Conservation (phyloP, 2,113 vertebrate species). For the Okapia johnstoni region DNA sequence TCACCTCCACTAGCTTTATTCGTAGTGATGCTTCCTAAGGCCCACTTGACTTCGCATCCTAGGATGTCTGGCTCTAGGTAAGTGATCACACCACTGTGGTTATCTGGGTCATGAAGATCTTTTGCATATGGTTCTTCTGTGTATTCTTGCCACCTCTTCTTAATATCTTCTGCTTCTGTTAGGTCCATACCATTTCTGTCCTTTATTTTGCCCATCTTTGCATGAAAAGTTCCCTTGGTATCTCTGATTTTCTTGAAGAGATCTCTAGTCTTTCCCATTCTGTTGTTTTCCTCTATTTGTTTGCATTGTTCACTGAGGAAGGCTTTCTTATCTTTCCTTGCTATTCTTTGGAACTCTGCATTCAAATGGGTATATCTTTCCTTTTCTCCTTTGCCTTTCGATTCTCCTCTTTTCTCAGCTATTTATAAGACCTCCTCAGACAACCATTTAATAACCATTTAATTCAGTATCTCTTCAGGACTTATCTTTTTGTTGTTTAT, state of each 20-base stretch:
- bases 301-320: neutral
- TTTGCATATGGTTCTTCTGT: neutral
- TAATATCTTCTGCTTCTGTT: neutral
- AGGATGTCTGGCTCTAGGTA: neutral
- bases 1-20: neutral
- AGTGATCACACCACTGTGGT: neutral
- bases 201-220: neutral
- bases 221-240: neutral
- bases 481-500: conserved; percentile 61
- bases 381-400: neutral
- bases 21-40: neutral
- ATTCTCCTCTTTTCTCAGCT: neutral
- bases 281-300: neutral
- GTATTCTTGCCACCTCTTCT: neutral
- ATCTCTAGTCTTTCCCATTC: neutral
- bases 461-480: conserved; percentile 20
- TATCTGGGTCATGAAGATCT: neutral
- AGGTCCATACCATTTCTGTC: neutral
- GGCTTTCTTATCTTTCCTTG: neutral
- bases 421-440: neutral
- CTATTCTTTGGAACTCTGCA: neutral
- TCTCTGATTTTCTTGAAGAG: neutral
- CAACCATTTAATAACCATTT: neutral
- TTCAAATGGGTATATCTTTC: neutral
- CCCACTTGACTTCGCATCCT: neutral